Conservation (phyloP, 2,113 vertebrate species). For the Campylorhamphus procurvoides region DNA sequence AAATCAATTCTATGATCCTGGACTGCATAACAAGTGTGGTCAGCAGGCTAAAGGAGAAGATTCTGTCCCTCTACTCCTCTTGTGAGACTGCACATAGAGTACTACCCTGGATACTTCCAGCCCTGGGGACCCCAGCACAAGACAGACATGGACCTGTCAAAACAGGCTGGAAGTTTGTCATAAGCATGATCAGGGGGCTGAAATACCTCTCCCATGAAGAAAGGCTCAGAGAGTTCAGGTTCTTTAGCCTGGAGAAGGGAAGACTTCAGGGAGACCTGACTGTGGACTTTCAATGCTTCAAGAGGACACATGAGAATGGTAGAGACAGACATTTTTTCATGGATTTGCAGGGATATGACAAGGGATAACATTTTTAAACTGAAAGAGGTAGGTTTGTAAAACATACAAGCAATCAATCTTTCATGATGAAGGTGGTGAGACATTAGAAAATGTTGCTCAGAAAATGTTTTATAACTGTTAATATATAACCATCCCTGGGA, state of each 20-base stretch:
- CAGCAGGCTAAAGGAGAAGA: no score
- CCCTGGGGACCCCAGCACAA: no score
- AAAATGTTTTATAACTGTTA: no score
- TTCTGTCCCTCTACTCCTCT: not conserved
- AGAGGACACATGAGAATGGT: not conserved
- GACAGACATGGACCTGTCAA: not conserved
- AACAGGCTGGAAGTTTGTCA: not conserved
- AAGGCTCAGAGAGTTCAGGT: not conserved
- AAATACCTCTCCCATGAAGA: not conserved
- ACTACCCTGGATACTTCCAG: not conserved
- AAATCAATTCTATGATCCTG: not conserved
- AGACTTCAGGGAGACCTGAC: not conserved
- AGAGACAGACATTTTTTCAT: not conserved
- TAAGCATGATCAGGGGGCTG: fast-evolving
- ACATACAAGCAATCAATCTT: not conserved
- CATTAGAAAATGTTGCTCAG: not conserved
- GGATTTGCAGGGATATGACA: not conserved
- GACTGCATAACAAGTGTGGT: not conserved
- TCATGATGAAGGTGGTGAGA: not conserved
- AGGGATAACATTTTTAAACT: not conserved
- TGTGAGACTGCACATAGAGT: not conserved
- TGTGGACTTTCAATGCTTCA: not conserved
- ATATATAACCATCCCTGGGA: no score
- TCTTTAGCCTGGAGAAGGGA: not conserved
- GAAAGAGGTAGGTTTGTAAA: not conserved